Evolutionary conservation across 2,888 invertebrate species (phyloP).

Genomic region (Spodoptera littoralis): DNA sequence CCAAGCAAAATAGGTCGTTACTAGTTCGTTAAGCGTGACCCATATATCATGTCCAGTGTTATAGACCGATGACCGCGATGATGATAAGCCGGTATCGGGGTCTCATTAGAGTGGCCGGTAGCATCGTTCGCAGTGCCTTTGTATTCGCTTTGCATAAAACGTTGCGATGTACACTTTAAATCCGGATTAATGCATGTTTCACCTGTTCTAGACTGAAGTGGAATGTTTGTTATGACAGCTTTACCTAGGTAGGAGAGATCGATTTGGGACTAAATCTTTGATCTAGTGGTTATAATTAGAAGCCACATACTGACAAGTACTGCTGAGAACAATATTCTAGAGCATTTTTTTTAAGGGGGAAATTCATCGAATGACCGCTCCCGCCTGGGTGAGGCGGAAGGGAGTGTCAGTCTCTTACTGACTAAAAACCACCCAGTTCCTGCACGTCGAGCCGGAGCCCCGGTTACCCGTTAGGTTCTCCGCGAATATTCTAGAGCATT

Average conservation of each 20-base stretch:
- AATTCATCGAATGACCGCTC: too few species aligned
- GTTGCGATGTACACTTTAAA: slow-evolving; percentile 21
- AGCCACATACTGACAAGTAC: too few species aligned
- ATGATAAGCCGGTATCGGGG: slow-evolving; percentile 1
- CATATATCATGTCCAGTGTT: slow-evolving; percentile 56
- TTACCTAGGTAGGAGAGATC: not conserved
- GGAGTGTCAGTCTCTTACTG: too few species aligned
- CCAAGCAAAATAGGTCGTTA: slow-evolving; percentile 65
- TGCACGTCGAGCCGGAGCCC: too few species aligned
- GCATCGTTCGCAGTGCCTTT: slow-evolving; percentile 27
- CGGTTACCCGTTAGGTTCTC: too few species aligned
- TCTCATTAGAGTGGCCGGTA: slow-evolving; percentile 35
- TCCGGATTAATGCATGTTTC: slow-evolving; percentile 14
- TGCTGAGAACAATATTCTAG: too few species aligned
- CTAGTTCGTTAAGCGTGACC: slow-evolving; percentile 67
- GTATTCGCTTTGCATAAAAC: slow-evolving; percentile 18
- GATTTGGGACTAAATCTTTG: too few species aligned
- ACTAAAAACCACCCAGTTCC: too few species aligned
- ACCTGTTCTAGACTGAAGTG: slow-evolving; percentile 8
- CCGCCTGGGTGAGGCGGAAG: too few species aligned
- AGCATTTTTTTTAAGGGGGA: too few species aligned
- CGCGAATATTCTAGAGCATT: too few species aligned
- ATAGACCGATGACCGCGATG: slow-evolving; percentile 28
- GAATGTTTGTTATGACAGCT: not conserved
- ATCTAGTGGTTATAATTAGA: too few species aligned